Conservation (phyloP, 2,797 vertebrate genomes). For the Chaunax sp. region DNA sequence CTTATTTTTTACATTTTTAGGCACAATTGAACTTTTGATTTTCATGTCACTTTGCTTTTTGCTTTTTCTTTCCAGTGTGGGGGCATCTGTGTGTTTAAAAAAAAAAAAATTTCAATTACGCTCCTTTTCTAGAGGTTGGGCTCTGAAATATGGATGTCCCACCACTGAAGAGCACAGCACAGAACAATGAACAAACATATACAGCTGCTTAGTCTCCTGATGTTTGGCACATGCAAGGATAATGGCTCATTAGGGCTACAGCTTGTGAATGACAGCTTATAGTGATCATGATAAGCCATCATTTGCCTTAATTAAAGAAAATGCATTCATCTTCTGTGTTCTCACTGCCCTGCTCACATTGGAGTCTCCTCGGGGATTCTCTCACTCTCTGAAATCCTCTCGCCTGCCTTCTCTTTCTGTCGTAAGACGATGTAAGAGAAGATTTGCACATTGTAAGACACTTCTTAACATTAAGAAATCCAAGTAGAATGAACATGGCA, state of each 20-base stretch:
- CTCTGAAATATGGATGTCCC: conserved; percentile 9
- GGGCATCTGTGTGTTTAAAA: too few relatives aligned
- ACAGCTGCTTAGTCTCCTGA: conserved; percentile 25
- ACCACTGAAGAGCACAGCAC: neutral
- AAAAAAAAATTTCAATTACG: neutral
- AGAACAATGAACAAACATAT: conserved; percentile 45
- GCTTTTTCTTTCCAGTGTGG: too few relatives aligned
- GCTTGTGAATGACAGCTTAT: conserved; percentile 55
- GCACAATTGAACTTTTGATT: too few relatives aligned
- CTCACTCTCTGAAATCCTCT: conserved; percentile 65
- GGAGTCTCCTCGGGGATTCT: conserved; percentile 69
- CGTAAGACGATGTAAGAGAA: conserved; percentile 78
- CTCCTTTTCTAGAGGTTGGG: conserved; percentile 3
- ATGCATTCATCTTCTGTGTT: conserved; percentile 71
- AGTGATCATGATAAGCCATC: conserved; percentile 61
- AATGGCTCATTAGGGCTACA: conserved; percentile 63
- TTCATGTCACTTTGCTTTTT: too few relatives aligned
- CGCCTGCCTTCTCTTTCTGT: conserved; percentile 61
- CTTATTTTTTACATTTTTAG: too few relatives aligned
- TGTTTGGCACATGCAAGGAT: conserved; percentile 48
- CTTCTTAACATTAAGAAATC: conserved; percentile 47
- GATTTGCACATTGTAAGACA: conserved; percentile 66
- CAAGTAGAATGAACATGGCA: conserved; percentile 29
- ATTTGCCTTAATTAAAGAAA: conserved; percentile 75
- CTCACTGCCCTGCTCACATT: conserved; percentile 37